A percentile compares a stretch with the other conserved stretches of the same genome.
These are phyloP conservation scores for Lottia scabra DNA, from an alignment of 2,888 invertebrate genomes.

Conservation along the genomic window DNA sequence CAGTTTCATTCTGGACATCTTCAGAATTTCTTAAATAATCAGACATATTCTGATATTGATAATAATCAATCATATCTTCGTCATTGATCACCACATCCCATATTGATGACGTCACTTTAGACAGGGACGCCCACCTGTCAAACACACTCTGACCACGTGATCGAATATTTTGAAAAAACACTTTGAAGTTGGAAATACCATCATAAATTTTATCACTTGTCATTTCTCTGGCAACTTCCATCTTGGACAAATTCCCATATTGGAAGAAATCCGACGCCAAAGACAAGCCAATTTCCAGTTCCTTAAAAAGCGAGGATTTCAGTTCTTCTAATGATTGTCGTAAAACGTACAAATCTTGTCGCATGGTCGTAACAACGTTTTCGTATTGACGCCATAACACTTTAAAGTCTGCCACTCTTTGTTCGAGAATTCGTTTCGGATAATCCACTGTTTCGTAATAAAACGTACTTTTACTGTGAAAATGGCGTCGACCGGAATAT, in stretches of 20 bases:
- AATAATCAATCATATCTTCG: conserved; percentile 45
- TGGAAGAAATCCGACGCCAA: conserved; percentile 30
- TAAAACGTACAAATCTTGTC: conserved; percentile 31
- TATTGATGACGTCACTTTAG: conserved; percentile 29
- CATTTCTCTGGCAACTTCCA: conserved; percentile 35
- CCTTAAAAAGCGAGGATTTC: conserved; percentile 27
- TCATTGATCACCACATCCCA: conserved; percentile 48
- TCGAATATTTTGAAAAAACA: conserved; percentile 48
- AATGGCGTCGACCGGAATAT: conserved; percentile 36
- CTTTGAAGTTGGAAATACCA: conserved; percentile 32
- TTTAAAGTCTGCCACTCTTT: conserved; percentile 31
- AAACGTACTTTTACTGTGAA: conserved; percentile 45
- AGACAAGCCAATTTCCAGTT: conserved; percentile 25
- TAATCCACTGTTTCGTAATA: conserved; percentile 48
- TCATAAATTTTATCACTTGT: conserved; percentile 35
- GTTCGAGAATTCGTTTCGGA: conserved; percentile 36
- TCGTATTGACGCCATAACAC: conserved; percentile 31
- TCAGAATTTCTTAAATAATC: conserved; percentile 33
- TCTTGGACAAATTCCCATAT: conserved; percentile 28
- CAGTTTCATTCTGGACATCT: conserved; percentile 27
- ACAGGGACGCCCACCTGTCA: conserved; percentile 42
- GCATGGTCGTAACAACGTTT: conserved; percentile 19
- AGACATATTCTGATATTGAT: conserved; percentile 37
- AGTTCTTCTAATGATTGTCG: conserved; percentile 20
- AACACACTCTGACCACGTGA: conserved; percentile 47